Conservation (phyloP, 1,140 invertebrate species). For the Caenorhabditis latens region DNA sequence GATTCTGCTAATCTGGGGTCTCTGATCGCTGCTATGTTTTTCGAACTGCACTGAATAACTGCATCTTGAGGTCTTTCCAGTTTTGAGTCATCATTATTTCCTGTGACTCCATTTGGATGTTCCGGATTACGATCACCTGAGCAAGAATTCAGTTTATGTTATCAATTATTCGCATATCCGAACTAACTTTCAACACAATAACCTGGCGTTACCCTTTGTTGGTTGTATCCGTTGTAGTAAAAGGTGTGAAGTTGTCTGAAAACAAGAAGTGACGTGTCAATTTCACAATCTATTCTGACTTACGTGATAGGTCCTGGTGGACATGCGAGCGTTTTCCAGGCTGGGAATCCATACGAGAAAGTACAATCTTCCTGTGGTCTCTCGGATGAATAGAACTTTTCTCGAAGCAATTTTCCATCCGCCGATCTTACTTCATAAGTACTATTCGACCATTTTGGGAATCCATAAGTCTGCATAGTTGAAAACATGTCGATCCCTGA, state of each 20-base stretch:
- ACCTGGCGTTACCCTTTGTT: neutral
- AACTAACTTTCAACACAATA: slow-evolving; percentile 16
- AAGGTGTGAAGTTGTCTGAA: slow-evolving; percentile 38
- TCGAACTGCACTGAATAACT: neutral
- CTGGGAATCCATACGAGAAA: slow-evolving; percentile 21
- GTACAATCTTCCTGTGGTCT: slow-evolving; percentile 23
- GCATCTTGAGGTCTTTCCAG: neutral
- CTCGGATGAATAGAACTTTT: neutral
- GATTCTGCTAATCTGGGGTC: slow-evolving; percentile 9
- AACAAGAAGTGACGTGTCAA: neutral
- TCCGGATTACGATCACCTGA: slow-evolving; percentile 1
- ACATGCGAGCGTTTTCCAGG: neutral
- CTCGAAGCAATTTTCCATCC: neutral
- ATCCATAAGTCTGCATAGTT: slow-evolving; percentile 42
- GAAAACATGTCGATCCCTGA: slow-evolving; percentile 29
- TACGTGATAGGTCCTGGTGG: slow-evolving; percentile 31
- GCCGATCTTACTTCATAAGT: neutral
- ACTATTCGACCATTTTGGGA: neutral
- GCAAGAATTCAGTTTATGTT: neutral
- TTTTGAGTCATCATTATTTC: neutral
- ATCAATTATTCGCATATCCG: neutral
- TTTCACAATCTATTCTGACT: neutral
- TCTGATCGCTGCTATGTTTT: slow-evolving; percentile 10
- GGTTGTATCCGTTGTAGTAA: slow-evolving; percentile 24
- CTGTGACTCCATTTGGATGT: neutral